phyloP scores from a whole-genome alignment of 2,888 invertebrate genomes.

The Periphyllus acericola region DNA sequence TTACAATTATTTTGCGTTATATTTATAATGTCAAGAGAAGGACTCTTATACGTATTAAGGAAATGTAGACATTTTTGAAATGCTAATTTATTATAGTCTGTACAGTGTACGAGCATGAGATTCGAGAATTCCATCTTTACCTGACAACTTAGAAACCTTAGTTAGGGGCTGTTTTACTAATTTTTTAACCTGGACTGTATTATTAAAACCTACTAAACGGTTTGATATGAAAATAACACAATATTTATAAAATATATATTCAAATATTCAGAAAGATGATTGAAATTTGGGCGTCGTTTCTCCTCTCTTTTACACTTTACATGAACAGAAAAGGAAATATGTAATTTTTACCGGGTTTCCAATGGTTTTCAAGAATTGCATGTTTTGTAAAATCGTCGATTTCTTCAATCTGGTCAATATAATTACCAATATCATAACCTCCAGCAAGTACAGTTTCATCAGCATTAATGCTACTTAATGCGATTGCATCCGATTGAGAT shows the following conservation, averaged over 20 bases:
- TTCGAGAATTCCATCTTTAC: slow-evolving; percentile 62
- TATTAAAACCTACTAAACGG: slow-evolving; percentile 59
- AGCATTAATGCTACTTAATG: background rate
- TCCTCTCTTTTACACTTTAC: slow-evolving; percentile 8
- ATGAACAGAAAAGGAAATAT: slow-evolving; percentile 5
- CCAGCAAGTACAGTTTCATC: slow-evolving; percentile 6
- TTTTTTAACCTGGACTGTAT: slow-evolving; percentile 60
- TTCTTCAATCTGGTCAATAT: slow-evolving; percentile 4
- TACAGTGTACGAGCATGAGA: slow-evolving; percentile 16
- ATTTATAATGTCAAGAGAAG: slow-evolving; percentile 13
- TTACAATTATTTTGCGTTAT: background rate
- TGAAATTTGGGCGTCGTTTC: background rate
- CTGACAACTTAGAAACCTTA: slow-evolving; percentile 63
- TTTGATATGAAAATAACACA: slow-evolving; percentile 61
- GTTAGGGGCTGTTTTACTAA: slow-evolving; percentile 63
- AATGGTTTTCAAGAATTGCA: slow-evolving; percentile 1
- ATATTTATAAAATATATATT: slow-evolving; percentile 20
- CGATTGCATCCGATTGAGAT: background rate
- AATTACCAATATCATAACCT: slow-evolving; percentile 11
- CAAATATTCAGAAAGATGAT: background rate
- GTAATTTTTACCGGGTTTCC: slow-evolving; percentile 10
- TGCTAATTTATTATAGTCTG: slow-evolving; percentile 9
- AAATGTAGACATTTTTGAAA: slow-evolving; percentile 6
- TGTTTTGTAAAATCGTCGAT: slow-evolving; percentile 4
- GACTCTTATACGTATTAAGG: slow-evolving; percentile 8